Evolutionary conservation across 2,888 invertebrate genomes (phyloP).

Genomic region (Epirrhoe tristata): DNA sequence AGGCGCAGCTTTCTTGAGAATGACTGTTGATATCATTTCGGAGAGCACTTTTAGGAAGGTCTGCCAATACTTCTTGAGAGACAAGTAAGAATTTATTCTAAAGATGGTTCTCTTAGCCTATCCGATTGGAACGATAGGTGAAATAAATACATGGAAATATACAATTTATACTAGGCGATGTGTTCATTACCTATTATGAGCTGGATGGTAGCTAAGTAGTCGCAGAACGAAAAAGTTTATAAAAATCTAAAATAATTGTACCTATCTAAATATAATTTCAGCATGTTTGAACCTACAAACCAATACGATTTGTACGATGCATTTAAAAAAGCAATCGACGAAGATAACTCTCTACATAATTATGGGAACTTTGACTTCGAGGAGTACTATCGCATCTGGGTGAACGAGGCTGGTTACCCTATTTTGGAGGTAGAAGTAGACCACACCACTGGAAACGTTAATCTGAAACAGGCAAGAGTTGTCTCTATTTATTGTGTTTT

Average conservation of each 20-base stretch:
- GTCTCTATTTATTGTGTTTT: not conserved
- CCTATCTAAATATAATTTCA: too few relatives aligned
- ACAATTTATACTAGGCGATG: too few relatives aligned
- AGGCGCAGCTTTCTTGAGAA: constrained; percentile 80
- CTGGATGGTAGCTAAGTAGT: too few relatives aligned
- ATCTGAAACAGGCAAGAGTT: constrained; percentile 68
- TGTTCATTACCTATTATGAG: too few relatives aligned
- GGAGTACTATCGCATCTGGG: constrained; percentile 86
- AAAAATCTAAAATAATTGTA: too few relatives aligned
- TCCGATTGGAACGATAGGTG: too few relatives aligned
- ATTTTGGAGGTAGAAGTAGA: constrained; percentile 80
- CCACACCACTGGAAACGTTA: constrained; percentile 63
- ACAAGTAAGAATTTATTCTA: constrained; percentile 71
- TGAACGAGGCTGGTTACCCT: constrained; percentile 86
- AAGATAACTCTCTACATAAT: constrained; percentile 60
- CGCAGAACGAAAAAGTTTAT: too few relatives aligned
- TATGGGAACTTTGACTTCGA: constrained; percentile 67
- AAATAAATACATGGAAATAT: too few relatives aligned
- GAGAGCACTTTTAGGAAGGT: constrained; percentile 64
- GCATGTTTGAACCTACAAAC: constrained; percentile 71
- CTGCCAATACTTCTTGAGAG: constrained; percentile 66
- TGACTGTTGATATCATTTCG: constrained; percentile 72
- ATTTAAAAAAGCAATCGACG: constrained; percentile 69
- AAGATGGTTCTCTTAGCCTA: not conserved
- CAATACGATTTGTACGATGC: constrained; percentile 80